phyloP scores from a whole-genome alignment of 2,797 vertebrate genomes.

The Pangasius krempfi region DNA sequence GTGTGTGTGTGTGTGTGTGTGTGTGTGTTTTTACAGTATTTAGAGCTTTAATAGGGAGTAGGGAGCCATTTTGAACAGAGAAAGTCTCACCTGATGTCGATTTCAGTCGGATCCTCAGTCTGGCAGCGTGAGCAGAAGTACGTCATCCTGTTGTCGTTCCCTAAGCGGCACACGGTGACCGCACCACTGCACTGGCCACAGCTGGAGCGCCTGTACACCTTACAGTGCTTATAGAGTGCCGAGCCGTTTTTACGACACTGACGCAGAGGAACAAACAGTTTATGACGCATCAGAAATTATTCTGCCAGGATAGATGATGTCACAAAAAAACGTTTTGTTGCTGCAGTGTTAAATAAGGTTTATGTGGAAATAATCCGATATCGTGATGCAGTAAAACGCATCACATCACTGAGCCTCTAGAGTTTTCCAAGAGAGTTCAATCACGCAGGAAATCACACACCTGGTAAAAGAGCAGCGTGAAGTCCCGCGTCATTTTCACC shows the following conservation, averaged over 20 bases:
- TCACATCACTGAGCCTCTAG: not conserved
- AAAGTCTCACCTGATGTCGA: slow-evolving; percentile 77
- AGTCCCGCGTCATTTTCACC: slow-evolving; percentile 91
- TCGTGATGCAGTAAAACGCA: not conserved
- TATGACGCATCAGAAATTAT: not conserved
- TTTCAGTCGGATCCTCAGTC: slow-evolving; percentile 74
- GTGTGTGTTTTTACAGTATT: not conserved
- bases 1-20: slow-evolving; percentile 1
- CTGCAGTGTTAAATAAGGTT: not conserved
- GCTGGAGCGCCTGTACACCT: slow-evolving; percentile 82
- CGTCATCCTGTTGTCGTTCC: slow-evolving; percentile 88
- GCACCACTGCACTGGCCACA: slow-evolving; percentile 80
- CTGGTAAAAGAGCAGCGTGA: slow-evolving; percentile 93
- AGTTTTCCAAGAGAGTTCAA: no score
- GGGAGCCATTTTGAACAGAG: not conserved
- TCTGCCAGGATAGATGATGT: not conserved
- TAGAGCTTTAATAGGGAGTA: not conserved
- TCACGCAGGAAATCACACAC: slow-evolving; percentile 61
- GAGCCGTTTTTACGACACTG: slow-evolving; percentile 85
- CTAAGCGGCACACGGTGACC: slow-evolving; percentile 86
- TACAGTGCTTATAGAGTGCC: slow-evolving; percentile 83
- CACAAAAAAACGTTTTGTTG: not conserved
- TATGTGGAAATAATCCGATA: not conserved
- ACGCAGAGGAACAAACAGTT: slow-evolving; percentile 45
- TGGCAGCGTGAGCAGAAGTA: slow-evolving; percentile 91